Conservation (phyloP, 2,888 invertebrate species). For the Tineola bisselliella region DNA sequence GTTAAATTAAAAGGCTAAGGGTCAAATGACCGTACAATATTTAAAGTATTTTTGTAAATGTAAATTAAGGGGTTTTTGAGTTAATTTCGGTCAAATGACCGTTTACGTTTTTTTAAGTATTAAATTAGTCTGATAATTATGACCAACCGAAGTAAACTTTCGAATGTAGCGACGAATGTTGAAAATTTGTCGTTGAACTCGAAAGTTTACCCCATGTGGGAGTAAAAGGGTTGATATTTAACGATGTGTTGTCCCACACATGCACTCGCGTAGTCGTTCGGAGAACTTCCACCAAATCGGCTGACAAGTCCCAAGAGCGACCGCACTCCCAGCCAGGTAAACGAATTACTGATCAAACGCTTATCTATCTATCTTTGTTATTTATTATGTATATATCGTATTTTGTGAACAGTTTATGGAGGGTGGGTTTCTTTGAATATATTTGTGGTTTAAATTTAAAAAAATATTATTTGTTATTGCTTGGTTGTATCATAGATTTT, state of each 20-base stretch:
- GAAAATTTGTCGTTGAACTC: neutral
- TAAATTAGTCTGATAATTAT: neutral
- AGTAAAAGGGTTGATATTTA: slow-evolving; percentile 37
- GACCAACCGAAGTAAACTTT: neutral
- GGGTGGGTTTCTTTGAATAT: neutral
- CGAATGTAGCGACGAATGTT: neutral
- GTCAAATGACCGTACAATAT: neutral
- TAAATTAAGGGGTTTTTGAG: too few relatives aligned
- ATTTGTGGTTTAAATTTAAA: neutral
- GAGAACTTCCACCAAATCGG: slow-evolving; percentile 69
- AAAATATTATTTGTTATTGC: too few relatives aligned
- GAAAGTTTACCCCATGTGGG: neutral
- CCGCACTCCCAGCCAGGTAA: slow-evolving; percentile 70
- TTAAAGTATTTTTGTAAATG: too few relatives aligned
- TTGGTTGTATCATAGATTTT: too few relatives aligned
- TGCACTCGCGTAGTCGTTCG: slow-evolving; percentile 68
- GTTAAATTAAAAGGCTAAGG: too few relatives aligned
- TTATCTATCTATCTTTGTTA: neutral
- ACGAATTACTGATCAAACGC: slow-evolving; percentile 16
- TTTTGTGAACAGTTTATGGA: neutral
- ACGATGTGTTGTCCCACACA: slow-evolving; percentile 67
- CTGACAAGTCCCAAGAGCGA: slow-evolving; percentile 68
- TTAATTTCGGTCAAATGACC: too few relatives aligned
- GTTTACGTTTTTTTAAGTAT: too few relatives aligned
- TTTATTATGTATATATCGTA: too few relatives aligned